A percentile compares a stretch with the other conserved stretches of the same genome.
phyloP scores from a whole-genome alignment of 30 jellyfish, hydroid and myxozoan genomes.

The Pseudorhiza aurosa region DNA sequence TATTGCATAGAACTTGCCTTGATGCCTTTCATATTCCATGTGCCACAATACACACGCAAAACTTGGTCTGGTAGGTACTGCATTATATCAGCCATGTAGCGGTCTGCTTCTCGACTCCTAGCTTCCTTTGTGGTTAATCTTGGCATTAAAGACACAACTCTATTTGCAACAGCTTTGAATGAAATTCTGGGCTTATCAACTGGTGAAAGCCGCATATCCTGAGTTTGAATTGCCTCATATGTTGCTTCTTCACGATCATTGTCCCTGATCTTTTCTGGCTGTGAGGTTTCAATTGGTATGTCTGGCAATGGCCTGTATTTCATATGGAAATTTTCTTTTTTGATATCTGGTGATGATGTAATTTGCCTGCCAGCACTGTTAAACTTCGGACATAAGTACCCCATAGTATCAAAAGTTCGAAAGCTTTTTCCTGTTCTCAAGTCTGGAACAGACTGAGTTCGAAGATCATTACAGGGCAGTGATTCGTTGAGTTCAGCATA shows the following conservation, averaged over 20 bases:
- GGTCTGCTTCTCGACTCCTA: constrained; percentile 85
- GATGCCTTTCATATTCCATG: constrained; percentile 99
- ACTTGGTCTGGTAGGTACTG: constrained; percentile 89
- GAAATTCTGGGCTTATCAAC: constrained; percentile 48
- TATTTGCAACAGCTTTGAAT: constrained; percentile 83
- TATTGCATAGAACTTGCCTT: no score
- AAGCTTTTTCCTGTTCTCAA: constrained; percentile 22
- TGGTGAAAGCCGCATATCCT: not conserved
- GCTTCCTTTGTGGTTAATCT: constrained; percentile 90
- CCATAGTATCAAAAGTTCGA: constrained; percentile 54
- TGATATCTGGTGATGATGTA: constrained; percentile 49
- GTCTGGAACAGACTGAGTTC: constrained; percentile 79
- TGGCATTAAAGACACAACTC: constrained; percentile 85
- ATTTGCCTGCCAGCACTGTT: not conserved
- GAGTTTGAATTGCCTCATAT: constrained; percentile 32
- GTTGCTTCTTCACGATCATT: constrained; percentile 26
- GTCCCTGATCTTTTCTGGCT: not conserved
- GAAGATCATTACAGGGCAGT: not conserved
- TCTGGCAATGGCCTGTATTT: constrained; percentile 89
- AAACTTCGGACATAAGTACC: constrained; percentile 48
- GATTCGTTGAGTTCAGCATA: constrained; percentile 14
- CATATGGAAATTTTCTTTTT: not conserved
- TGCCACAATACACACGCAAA: constrained; percentile 82
- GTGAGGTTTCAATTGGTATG: constrained; percentile 58
- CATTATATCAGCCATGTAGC: constrained; percentile 73